These are phyloP conservation scores for Sapajus apella DNA, from an alignment of 2,113 vertebrate species.

Conservation along the genomic window DNA sequence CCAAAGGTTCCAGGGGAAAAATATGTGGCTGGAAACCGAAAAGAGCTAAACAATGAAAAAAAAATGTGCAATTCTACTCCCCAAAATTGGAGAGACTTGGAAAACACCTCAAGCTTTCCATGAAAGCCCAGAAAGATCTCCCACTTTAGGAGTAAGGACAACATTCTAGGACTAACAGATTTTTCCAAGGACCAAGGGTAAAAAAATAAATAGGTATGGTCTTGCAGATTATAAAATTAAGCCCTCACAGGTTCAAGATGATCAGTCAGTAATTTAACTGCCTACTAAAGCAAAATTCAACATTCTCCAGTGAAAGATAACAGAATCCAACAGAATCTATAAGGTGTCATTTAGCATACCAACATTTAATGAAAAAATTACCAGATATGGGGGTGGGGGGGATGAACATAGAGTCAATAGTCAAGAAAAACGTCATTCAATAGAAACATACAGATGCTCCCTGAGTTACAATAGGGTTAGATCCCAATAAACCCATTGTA, in stretches of 20 bases:
- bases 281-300: not conserved
- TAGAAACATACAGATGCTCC: not conserved
- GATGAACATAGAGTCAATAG: not conserved
- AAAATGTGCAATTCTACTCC: not conserved
- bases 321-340: not conserved
- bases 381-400: accelerated
- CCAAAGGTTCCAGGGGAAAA: not conserved
- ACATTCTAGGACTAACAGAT: not conserved
- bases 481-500: not conserved
- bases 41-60: not conserved
- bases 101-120: not conserved
- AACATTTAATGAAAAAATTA: not conserved
- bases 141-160: not conserved
- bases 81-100: not conserved
- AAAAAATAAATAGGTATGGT: not conserved
- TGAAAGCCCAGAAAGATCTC: not conserved
- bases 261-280: not conserved
- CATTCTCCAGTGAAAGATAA: not conserved
- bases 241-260: not conserved
- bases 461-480: not conserved
- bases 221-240: not conserved
- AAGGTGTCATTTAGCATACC: not conserved
- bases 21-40: not conserved
- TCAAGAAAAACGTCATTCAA: not conserved
- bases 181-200: not conserved